Percentiles rank a stretch among this genome's conserved stretches.
Conservation (phyloP, 2,888 invertebrate species). For the Seira musarum region DNA sequence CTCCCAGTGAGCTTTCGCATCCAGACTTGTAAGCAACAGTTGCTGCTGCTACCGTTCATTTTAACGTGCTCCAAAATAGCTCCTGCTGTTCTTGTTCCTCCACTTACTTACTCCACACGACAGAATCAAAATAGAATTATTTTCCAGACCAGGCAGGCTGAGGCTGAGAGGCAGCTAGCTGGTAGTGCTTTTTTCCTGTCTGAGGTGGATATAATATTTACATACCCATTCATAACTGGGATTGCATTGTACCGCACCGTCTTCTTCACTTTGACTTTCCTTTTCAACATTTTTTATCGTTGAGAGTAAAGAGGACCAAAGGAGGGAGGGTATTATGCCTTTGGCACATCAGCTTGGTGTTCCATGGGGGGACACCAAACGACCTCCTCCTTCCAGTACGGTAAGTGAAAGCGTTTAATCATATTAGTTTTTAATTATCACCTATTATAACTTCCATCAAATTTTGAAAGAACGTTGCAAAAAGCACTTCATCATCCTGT, state of each 20-base stretch:
- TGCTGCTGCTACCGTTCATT: background rate
- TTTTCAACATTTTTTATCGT: background rate
- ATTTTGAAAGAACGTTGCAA: too few species aligned
- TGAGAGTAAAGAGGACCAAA: background rate
- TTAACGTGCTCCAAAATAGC: background rate
- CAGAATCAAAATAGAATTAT: too few species aligned
- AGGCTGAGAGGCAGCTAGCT: background rate
- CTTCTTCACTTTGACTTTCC: conserved; percentile 1
- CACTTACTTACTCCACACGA: too few species aligned
- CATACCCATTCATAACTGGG: background rate
- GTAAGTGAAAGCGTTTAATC: conserved; percentile 46
- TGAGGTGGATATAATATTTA: background rate
- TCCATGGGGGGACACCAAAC: conserved; percentile 69
- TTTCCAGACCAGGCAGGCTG: background rate
- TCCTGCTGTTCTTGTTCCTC: background rate
- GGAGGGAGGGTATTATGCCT: conserved; percentile 61
- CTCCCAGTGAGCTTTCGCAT: conserved; percentile 42
- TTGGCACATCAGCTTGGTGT: conserved; percentile 69
- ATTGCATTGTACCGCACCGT: background rate
- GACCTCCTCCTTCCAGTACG: conserved; percentile 61
- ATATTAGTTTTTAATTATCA: too few species aligned
- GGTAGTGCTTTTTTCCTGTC: conserved; percentile 4
- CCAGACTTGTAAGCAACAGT: conserved; percentile 43
- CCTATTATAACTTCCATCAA: too few species aligned
- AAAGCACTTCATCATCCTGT: too few species aligned